These are phyloP conservation scores for Hydrotaea cyrtoneurina DNA, from an alignment of 2,888 invertebrate genomes.

Conservation along the genomic window DNA sequence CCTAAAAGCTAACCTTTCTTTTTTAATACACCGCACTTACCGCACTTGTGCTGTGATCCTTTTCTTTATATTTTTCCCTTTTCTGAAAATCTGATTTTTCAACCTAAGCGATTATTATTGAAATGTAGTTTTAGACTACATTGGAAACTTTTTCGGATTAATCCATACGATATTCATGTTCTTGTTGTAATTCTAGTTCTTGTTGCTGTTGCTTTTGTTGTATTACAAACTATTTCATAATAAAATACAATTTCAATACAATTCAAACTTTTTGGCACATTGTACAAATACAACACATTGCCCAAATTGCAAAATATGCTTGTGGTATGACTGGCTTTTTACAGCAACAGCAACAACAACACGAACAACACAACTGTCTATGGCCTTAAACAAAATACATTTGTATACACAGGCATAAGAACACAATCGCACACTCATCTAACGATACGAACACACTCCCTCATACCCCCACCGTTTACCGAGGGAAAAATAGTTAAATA, in stretches of 20 bases:
- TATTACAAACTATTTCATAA: constrained; percentile 73
- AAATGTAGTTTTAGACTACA: no score
- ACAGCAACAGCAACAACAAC: constrained; percentile 45
- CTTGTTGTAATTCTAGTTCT: no score
- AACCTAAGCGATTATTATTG: no score
- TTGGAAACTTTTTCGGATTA: no score
- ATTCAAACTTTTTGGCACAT: constrained; percentile 78
- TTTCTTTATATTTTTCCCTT: no score
- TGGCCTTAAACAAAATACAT: constrained; percentile 49
- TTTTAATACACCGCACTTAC: no score
- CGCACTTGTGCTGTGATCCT: no score
- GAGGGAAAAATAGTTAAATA: constrained; percentile 37
- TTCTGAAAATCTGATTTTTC: no score
- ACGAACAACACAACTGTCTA: constrained; percentile 42
- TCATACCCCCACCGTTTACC: no score
- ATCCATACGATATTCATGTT: neutral
- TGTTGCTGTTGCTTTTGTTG: neutral
- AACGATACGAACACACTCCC: no score
- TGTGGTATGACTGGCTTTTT: constrained; percentile 59
- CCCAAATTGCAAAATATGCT: constrained; percentile 66
- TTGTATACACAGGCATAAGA: neutral
- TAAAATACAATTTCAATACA: constrained; percentile 79
- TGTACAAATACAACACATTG: constrained; percentile 67
- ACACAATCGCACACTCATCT: neutral
- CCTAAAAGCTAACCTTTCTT: no score